Percentiles rank a stretch among this genome's conserved stretches.
These are phyloP conservation scores for Andrena fulva DNA, from an alignment of 2,888 invertebrate species.

Conservation along the genomic window DNA sequence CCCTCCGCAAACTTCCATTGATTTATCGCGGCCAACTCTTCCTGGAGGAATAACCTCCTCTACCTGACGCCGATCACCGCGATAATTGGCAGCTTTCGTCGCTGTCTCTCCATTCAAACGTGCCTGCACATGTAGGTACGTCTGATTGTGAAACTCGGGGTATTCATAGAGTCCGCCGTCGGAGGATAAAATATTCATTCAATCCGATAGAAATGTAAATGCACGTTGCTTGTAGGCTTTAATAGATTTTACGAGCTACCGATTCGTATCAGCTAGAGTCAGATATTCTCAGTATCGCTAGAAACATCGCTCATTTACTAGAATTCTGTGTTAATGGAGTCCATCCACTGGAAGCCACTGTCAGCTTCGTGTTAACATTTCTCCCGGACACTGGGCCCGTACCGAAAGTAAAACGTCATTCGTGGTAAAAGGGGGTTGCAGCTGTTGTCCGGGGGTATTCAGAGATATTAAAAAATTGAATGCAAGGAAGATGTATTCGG, in stretches of 20 bases:
- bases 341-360: background rate
- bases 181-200: background rate
- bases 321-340: background rate
- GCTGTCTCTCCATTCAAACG: background rate
- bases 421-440: too few relatives aligned
- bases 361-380: background rate
- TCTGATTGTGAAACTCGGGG: background rate
- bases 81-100: background rate
- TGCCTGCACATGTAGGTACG: background rate
- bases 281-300: too few relatives aligned
- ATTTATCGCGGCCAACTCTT: conserved; percentile 38
- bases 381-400: background rate
- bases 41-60: conserved; percentile 44
- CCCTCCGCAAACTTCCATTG: conserved; percentile 36
- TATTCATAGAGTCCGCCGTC: background rate
- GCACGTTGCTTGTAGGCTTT: too few relatives aligned
- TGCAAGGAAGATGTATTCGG: background rate
- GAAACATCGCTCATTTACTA: background rate
- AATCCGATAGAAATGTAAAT: background rate
- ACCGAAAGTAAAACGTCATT: too few relatives aligned
- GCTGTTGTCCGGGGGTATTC: too few relatives aligned
- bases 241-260: too few relatives aligned
- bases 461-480: conserved; percentile 11
- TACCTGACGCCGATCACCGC: background rate
- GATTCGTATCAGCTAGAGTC: too few relatives aligned